Percentiles rank a stretch among this genome's conserved stretches.
Evolutionary conservation across 1,140 invertebrate species (phyloP).

Genomic region (Leptinotarsa lineolata): DNA sequence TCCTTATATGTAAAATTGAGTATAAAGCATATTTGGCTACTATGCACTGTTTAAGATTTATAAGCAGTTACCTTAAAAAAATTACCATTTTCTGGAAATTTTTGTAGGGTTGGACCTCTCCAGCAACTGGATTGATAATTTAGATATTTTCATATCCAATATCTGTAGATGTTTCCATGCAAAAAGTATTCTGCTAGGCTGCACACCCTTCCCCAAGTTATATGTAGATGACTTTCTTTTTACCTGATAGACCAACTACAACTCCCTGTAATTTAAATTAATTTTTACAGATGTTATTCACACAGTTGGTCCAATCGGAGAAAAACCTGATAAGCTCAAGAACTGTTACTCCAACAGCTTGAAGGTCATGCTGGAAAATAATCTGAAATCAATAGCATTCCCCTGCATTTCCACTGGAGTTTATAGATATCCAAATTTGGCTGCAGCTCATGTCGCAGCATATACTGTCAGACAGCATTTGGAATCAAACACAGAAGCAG

Average conservation of each 20-base stretch:
- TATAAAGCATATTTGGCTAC: no score
- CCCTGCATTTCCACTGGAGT: conserved; percentile 87
- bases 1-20: no score
- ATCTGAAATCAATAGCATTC: conserved; percentile 75
- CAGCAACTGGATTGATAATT: no score
- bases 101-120: no score
- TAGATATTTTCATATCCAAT: no score
- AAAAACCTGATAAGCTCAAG: conserved; percentile 66
- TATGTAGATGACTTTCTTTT: background rate
- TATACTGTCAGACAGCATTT: conserved; percentile 70
- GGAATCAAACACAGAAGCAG: conserved; percentile 63
- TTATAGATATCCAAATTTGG: conserved; percentile 80
- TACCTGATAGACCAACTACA: background rate
- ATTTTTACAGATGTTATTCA: conserved; percentile 76
- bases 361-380: conserved; percentile 63
- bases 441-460: conserved; percentile 75
- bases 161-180: no score
- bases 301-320: conserved; percentile 79
- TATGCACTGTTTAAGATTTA: no score
- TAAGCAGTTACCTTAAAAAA: no score
- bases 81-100: no score
- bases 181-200: no score
- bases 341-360: conserved; percentile 75
- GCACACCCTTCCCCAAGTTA: no score
- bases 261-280: background rate